Evolutionary conservation across 2,888 invertebrate species (phyloP), one percentile per base, ranked within the genome.

Genomic region (Drosophila subquinaria): DNA sequence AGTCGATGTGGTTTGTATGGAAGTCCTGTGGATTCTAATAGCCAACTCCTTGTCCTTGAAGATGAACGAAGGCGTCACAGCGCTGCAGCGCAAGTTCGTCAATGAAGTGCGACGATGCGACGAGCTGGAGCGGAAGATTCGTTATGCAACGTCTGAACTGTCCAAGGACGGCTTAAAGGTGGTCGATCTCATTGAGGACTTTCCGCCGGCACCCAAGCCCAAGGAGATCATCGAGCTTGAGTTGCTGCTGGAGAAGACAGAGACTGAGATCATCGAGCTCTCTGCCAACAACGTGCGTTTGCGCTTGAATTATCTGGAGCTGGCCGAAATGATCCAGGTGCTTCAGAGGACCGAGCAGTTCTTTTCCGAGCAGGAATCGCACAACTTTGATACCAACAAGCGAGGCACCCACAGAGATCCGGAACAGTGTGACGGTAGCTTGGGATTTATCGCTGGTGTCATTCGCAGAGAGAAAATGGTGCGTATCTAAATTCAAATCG

Each of bases 181-280:
- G 90, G 94, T 95, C 9, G 96, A 96, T 76, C 94, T 95, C n/a
- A 94, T 94, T 2, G 95, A 96, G 5, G 92, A 93, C 69, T 90
- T 93, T 48, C 96, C 96, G 6, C 94, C 95, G 63, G 96, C 96
- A 3, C 96, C 96, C 0, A 95, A 95, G 83, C 96, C 96, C 0
- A 94, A 96, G 66, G 96, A 96, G 91, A 96, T 97, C 92, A 96
- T 96, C 69, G 96, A 97, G 65, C 89, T 93, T 38, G 92, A 97
- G 95, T 95, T 96, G 1, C 97, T 97, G 82, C 95, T 98, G 92
- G 99, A 99, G 93, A 98, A 98, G 93, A 96, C 98, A 23, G 98
- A 99, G 93, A 96, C 97, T 82, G 98, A 99, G 93, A 96, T 99
- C 76, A 94, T 97, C 65, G 98, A 99, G 93, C 94, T 99, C 71